Evolutionary conservation across 2,797 vertebrate species (phyloP).

Genomic region (Hemitrygon akajei): DNA sequence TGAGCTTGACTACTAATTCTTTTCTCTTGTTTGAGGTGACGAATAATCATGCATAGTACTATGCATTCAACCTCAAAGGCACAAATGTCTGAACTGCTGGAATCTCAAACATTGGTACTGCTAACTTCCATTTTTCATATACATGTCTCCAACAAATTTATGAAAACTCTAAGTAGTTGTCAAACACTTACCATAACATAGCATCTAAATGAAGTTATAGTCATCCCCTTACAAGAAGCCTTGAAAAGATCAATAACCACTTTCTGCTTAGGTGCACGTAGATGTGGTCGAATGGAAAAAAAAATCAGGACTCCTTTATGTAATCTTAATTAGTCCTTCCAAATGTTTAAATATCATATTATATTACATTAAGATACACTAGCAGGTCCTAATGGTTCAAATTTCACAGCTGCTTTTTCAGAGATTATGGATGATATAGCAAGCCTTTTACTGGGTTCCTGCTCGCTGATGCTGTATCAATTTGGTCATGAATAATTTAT

Average conservation of each 20-base stretch:
- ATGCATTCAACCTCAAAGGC: not conserved
- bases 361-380: slow-evolving; percentile 66
- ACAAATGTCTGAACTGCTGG: not conserved
- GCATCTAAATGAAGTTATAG: slow-evolving; percentile 35
- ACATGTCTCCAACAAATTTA: not conserved
- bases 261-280: slow-evolving; percentile 49
- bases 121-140: not conserved
- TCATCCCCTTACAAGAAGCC: not conserved
- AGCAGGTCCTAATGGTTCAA: slow-evolving; percentile 80
- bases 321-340: slow-evolving; percentile 68
- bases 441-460: slow-evolving; percentile 70
- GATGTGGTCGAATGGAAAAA: not conserved
- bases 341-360: slow-evolving; percentile 72
- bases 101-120: not conserved
- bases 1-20: not conserved
- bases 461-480: slow-evolving; percentile 65
- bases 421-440: slow-evolving; percentile 82
- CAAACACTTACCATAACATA: slow-evolving; percentile 41
- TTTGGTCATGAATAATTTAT: slow-evolving; percentile 85
- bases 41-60: not conserved
- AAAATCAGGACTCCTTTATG: slow-evolving; percentile 52
- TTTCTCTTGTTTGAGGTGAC: not conserved
- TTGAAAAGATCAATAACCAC: slow-evolving; percentile 23
- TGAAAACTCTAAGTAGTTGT: not conserved
- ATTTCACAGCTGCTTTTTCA: slow-evolving; percentile 73